A percentile compares a stretch with the other conserved stretches of the same genome.
These are phyloP conservation scores for Dicaeum eximium DNA, from an alignment of 2,113 vertebrate genomes.

Conservation along the genomic window DNA sequence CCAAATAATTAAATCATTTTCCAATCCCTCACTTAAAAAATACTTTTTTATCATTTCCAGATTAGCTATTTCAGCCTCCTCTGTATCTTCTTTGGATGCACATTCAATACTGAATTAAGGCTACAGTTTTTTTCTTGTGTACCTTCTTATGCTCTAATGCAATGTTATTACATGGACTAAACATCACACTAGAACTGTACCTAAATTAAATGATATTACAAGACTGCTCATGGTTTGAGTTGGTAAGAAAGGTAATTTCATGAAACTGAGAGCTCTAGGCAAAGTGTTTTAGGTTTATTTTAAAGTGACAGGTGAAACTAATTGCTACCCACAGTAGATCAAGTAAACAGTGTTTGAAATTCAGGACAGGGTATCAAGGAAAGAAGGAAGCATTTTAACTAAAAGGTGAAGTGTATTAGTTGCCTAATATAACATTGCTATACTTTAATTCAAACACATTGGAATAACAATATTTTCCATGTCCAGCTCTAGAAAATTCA, in stretches of 20 bases:
- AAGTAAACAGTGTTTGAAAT: not conserved
- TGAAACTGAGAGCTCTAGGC: not conserved
- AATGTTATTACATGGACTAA: not conserved
- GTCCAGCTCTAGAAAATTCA: conserved; percentile 7
- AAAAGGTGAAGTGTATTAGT: not conserved
- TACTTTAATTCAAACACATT: not conserved
- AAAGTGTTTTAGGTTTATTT: not conserved
- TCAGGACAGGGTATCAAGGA: not conserved
- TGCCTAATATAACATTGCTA: not conserved
- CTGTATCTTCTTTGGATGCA: not conserved
- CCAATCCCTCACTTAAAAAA: not conserved
- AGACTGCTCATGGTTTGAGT: not conserved
- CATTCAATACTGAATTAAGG: not conserved
- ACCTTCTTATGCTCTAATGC: not conserved
- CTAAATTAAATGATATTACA: not conserved
- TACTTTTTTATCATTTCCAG: not conserved
- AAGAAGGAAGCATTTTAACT: not conserved
- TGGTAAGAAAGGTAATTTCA: not conserved
- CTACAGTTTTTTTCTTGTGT: not conserved
- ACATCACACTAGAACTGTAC: not conserved
- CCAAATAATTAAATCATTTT: not conserved
- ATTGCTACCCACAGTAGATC: not conserved
- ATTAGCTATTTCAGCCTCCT: not conserved
- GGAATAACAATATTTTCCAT: not conserved
- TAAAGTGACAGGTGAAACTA: not conserved